A percentile compares a stretch with the other conserved stretches of the same genome.
phyloP scores from a whole-genome alignment of 2,888 invertebrate species.

The Listrodromus nycthemerus region DNA sequence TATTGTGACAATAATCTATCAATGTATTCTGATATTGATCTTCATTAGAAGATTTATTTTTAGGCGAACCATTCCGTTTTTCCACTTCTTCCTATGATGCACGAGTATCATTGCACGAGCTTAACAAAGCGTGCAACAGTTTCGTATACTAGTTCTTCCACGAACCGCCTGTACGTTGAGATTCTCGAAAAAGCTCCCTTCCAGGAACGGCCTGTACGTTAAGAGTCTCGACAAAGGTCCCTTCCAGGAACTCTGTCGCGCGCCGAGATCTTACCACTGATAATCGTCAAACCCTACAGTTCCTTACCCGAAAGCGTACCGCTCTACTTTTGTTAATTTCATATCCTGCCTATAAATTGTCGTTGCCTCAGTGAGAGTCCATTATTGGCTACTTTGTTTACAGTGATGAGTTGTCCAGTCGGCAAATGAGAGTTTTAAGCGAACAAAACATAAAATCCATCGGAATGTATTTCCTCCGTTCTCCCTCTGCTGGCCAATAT shows the following conservation, averaged over 20 bases:
- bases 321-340: neutral
- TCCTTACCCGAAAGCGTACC: neutral
- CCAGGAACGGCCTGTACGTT: neutral
- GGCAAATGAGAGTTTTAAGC: neutral
- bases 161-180: neutral
- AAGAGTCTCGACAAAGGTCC: neutral
- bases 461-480: neutral
- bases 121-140: conserved; percentile 1
- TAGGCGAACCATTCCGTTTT: neutral
- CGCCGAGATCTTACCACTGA: neutral
- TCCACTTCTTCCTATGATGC: neutral
- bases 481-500: neutral
- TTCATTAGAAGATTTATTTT: neutral
- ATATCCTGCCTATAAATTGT: neutral
- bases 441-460: neutral
- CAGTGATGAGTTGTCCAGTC: neutral
- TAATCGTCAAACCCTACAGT: neutral
- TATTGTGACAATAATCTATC: neutral
- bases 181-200: conserved; percentile 7
- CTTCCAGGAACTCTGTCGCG: neutral
- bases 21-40: neutral
- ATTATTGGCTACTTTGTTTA: neutral
- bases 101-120: neutral
- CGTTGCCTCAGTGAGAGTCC: neutral
- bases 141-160: conserved; percentile 5